These are phyloP conservation scores for Coracias cyanogaster DNA, from an alignment of 2,797 vertebrate species.

Conservation along the genomic window DNA sequence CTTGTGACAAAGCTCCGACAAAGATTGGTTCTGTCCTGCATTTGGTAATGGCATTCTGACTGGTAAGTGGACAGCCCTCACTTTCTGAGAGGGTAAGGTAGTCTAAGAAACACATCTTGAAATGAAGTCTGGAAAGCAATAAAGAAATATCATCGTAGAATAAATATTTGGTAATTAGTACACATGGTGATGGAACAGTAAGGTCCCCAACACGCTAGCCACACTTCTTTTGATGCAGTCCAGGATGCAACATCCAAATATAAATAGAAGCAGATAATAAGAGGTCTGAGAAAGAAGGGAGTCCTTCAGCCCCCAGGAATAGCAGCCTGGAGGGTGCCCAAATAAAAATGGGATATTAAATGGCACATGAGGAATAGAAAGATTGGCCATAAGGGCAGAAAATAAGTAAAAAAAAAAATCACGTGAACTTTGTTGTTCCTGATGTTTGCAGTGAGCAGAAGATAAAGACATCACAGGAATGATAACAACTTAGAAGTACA, in stretches of 20 bases:
- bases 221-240: background rate
- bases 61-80: background rate
- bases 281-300: background rate
- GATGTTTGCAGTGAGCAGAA: background rate
- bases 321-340: background rate
- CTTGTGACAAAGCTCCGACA: background rate
- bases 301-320: background rate
- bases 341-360: background rate
- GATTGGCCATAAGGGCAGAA: too few species aligned
- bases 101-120: background rate
- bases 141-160: background rate
- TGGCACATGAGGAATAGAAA: background rate
- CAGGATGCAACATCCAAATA: background rate
- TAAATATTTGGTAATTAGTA: background rate
- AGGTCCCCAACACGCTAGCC: background rate
- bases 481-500: accelerated
- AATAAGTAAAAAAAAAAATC: too few species aligned
- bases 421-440: background rate
- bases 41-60: background rate
- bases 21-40: background rate
- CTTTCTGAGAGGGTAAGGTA: background rate
- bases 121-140: background rate
- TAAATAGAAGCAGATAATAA: background rate
- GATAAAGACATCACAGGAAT: background rate
- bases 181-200: background rate